Evolutionary conservation across 2,888 invertebrate genomes (phyloP).

Genomic region (Glaucopsyche alexis): DNA sequence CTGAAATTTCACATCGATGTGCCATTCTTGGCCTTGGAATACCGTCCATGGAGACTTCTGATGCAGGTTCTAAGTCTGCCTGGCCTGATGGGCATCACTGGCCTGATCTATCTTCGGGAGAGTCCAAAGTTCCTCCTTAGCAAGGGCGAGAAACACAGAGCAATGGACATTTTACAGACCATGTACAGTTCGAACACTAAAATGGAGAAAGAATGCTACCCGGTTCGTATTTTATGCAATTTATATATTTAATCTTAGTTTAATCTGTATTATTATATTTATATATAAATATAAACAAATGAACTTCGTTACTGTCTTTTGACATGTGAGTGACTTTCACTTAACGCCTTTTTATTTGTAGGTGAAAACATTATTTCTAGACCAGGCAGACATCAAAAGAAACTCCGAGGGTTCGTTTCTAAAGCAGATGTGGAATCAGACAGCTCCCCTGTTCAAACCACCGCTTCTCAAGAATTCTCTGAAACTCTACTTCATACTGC

Average conservation of each 20-base stretch:
- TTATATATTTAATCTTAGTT: too few relatives aligned
- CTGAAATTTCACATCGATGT: conserved; percentile 50
- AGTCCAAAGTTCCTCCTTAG: conserved; percentile 88
- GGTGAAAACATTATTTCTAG: not conserved
- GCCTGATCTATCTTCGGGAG: conserved; percentile 81
- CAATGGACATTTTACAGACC: not conserved
- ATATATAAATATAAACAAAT: too few relatives aligned
- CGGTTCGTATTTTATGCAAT: not conserved
- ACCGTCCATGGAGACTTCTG: conserved; percentile 87
- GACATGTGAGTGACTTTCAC: too few relatives aligned
- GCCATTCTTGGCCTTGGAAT: conserved; percentile 53
- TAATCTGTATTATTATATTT: too few relatives aligned
- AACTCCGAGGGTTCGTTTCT: not conserved
- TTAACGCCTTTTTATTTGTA: not conserved
- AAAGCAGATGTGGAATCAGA: conserved; percentile 55
- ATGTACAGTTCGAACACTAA: not conserved
- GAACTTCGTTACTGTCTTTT: too few relatives aligned
- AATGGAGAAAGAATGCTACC: not conserved
- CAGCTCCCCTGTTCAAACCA: conserved; percentile 62
- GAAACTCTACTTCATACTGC: conserved; percentile 59
- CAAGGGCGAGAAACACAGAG: conserved; percentile 65
- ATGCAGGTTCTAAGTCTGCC: conserved; percentile 83
- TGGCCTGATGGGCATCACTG: conserved; percentile 79
- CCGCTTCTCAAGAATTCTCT: conserved; percentile 60
- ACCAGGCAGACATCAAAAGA: not conserved